Base-by-base conservation (phyloP, 2,888 invertebrate genomes). In the Laspeyria flexula region DNA sequence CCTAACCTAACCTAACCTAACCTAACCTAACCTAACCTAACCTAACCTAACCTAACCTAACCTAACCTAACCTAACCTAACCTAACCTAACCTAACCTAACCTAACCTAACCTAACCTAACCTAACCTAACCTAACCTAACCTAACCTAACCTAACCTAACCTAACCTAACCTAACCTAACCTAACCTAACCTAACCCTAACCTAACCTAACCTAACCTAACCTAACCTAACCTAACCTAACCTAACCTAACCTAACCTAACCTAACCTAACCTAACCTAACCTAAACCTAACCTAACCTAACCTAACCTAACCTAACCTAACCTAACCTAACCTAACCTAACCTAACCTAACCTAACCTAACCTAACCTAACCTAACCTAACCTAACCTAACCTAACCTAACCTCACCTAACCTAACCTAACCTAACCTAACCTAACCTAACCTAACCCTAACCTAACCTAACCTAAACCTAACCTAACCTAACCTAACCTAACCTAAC, bases 401-500 rank as follows among this genome's bases (percentile, higher is more conserved):
- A n/a, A n/a, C n/a, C n/a, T n/a, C n/a, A n/a, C n/a, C n/a, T n/a
- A n/a, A n/a, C n/a, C n/a, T n/a, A n/a, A n/a, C n/a, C n/a, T n/a
- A n/a, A n/a, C n/a, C n/a, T n/a, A n/a, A n/a, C n/a, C n/a, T n/a
- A n/a, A n/a, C n/a, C n/a, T n/a, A n/a, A n/a, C n/a, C n/a, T n/a
- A n/a, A n/a, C n/a, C n/a, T 37, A 61, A n/a, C n/a, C n/a, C n/a
- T n/a, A n/a, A n/a, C n/a, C n/a, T n/a, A n/a, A n/a, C n/a, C n/a
- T n/a, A n/a, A n/a, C n/a, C n/a, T n/a, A n/a, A n/a, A n/a, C n/a
- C n/a, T n/a, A n/a, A n/a, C n/a, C n/a, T n/a, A n/a, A 58, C 57
- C 55, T 53, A 53, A 53, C 45, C 60, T 56, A 60, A 60, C 56
- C 60, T 57, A 56, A 55, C 60, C 56, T 55, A 57, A 56, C 51